Percentiles rank a stretch among this genome's conserved stretches.
Conservation (phyloP, 2,888 invertebrate genomes). For the Melipona beecheii region DNA sequence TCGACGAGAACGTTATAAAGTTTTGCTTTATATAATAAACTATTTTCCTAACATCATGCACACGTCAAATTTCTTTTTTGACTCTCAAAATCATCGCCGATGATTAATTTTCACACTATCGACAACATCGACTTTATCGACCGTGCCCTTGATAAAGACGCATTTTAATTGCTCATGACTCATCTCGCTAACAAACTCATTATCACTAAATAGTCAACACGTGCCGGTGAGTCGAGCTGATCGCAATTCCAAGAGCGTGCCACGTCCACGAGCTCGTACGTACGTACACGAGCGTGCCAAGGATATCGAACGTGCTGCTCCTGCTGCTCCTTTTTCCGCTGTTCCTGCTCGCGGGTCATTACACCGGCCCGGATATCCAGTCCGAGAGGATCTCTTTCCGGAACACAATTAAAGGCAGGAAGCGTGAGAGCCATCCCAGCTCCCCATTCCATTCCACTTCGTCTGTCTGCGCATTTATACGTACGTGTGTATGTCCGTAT, state of each 20-base stretch:
- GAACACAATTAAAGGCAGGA: conserved; percentile 77
- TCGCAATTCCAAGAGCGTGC: conserved; percentile 41
- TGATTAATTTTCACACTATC: not conserved
- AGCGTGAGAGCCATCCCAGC: conserved; percentile 64
- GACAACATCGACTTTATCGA: not conserved
- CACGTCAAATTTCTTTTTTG: not conserved
- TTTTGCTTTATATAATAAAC: not conserved
- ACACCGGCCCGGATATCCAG: conserved; percentile 69
- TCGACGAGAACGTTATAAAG: too few species aligned
- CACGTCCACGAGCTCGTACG: conserved; percentile 25
- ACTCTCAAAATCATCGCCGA: not conserved
- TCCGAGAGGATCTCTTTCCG: conserved; percentile 68
- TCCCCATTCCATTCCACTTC: not conserved
- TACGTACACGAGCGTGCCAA: conserved; percentile 31
- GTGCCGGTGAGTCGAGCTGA: conserved; percentile 4
- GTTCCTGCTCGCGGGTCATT: conserved; percentile 64
- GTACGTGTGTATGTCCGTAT: conserved; percentile 10
- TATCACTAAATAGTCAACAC: conserved; percentile 9
- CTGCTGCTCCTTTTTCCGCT: conserved; percentile 49
- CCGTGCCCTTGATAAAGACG: not conserved
- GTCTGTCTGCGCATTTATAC: not conserved
- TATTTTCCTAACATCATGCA: not conserved
- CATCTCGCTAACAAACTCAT: conserved; percentile 1
- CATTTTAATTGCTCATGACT: not conserved
- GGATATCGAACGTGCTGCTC: conserved; percentile 46